Conservation (phyloP, 1,140 invertebrate species). For the Diachasmimorpha longicaudata region DNA sequence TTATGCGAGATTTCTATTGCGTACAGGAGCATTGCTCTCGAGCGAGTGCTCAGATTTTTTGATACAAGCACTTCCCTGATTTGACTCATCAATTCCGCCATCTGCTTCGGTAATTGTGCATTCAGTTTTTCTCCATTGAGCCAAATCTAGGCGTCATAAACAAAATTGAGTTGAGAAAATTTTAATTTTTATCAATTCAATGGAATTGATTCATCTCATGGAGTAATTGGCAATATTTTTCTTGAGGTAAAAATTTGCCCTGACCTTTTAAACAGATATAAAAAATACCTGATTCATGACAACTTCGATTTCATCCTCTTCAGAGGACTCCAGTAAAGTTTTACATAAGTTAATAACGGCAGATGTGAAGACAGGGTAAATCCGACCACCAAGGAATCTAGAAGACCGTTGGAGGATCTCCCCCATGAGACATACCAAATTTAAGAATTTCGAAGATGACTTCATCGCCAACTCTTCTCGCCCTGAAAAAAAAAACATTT, state of each 20-base stretch:
- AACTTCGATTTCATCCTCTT: slow-evolving; percentile 35
- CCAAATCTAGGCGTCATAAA: slow-evolving; percentile 11
- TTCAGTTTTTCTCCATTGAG: slow-evolving; percentile 29
- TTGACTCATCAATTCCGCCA: slow-evolving; percentile 24
- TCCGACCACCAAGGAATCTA: background rate
- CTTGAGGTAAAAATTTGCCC: too few species aligned
- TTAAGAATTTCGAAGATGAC: slow-evolving; percentile 22
- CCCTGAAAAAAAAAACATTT: slow-evolving; percentile 19
- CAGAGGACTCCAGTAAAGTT: slow-evolving; percentile 26
- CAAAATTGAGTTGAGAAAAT: too few species aligned
- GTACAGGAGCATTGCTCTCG: slow-evolving; percentile 30
- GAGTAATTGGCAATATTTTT: too few species aligned
- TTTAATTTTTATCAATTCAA: too few species aligned
- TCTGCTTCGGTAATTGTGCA: background rate
- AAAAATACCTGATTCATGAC: slow-evolving; percentile 11
- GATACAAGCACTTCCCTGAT: slow-evolving; percentile 27
- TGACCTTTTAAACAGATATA: too few species aligned
- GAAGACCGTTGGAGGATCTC: slow-evolving; percentile 25
- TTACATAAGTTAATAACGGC: slow-evolving; percentile 32
- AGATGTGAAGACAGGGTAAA: background rate
- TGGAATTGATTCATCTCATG: too few species aligned
- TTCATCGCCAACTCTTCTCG: slow-evolving; percentile 26
- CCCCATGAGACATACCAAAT: slow-evolving; percentile 30
- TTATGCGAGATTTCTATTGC: slow-evolving; percentile 28
- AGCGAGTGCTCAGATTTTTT: slow-evolving; percentile 32